These are phyloP conservation scores for Hesperia comma DNA, from an alignment of 2,888 invertebrate species.

Conservation along the genomic window DNA sequence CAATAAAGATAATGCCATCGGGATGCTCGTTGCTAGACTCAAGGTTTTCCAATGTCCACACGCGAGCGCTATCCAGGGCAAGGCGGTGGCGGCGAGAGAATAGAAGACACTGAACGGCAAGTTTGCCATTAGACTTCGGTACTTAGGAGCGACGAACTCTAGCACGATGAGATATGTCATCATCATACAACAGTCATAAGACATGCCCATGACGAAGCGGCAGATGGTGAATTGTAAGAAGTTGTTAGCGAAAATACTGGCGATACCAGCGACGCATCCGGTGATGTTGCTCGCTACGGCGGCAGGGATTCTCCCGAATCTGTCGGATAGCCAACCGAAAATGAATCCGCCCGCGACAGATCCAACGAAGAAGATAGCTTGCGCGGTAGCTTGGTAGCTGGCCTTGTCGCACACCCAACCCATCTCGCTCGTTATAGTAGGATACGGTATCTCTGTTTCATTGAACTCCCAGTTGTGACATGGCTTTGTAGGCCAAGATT, in stretches of 20 bases:
- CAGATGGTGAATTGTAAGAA: constrained; percentile 59
- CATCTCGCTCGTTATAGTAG: constrained; percentile 64
- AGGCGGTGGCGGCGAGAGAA: constrained; percentile 49
- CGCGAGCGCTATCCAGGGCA: constrained; percentile 68
- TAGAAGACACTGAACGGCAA: constrained; percentile 65
- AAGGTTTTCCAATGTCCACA: constrained; percentile 66
- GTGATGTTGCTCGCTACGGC: constrained; percentile 58
- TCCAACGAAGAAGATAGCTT: constrained; percentile 66
- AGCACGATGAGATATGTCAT: constrained; percentile 64
- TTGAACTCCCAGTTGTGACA: constrained; percentile 70
- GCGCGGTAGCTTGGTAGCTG: constrained; percentile 67
- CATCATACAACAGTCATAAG: constrained; percentile 70
- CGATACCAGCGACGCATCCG: constrained; percentile 60
- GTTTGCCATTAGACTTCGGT: constrained; percentile 65
- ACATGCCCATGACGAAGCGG: constrained; percentile 67
- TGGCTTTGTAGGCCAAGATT: constrained; percentile 51
- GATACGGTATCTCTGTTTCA: constrained; percentile 65
- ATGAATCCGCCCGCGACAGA: constrained; percentile 65
- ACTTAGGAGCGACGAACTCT: constrained; percentile 67
- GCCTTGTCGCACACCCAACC: constrained; percentile 68
- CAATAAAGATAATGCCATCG: constrained; percentile 57
- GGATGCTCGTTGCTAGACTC: constrained; percentile 62
- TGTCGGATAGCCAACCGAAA: constrained; percentile 65
- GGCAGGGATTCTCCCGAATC: constrained; percentile 64
- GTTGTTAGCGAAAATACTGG: constrained; percentile 55